Base-by-base conservation (phyloP, 2,888 invertebrate genomes). In the Cloeon dipterum region DNA sequence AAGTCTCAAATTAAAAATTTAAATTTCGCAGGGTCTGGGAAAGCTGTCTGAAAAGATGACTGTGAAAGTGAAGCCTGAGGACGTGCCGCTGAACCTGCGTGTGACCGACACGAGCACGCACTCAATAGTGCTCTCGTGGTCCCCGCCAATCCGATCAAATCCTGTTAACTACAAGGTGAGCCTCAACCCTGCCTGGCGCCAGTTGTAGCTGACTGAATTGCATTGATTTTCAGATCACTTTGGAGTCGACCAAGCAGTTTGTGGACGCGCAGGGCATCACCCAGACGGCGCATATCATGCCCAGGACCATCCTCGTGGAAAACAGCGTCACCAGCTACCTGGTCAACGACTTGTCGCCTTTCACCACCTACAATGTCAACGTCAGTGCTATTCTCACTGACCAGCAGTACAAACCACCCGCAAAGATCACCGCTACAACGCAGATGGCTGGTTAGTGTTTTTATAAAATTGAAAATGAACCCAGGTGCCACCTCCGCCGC, bases 351-450 rank as follows among this genome's bases (percentile, higher is more conserved):
- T 46, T 57, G 34, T 47, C 50, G 37, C 57, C 57, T 5, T 57
- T 56, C 44, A 57, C 57, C 4, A 57, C 54, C 17, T 57, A 57
- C 46, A 53, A 54, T 39, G 54, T 57, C 10, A 57, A 57, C 45
- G 52, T 56, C 17, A 54, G 43, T n/a, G 55, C 55, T 26, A 47
- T 56, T 7, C 54, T 55, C 3, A 43, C 45, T n/a, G 54, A 54
- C 39, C 47, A 50, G 17, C 46, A 46, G 14, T 55, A 54, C 42
- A 46, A 56, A 39, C 56, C 57, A 19, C 55, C 57, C 2, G 56
- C 54, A 20, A 52, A 52, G 41, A 54, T 56, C 21, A 52, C 52
- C 3, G 55, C 56, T 10, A 57, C 56, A 5, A 57, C 57, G 17
- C 55, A 56, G 33, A 56, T 56, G 54, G 57, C 56, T 23, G 53